Evolutionary conservation across 2,113 vertebrate species (phyloP).

Genomic region (Gavia stellata): DNA sequence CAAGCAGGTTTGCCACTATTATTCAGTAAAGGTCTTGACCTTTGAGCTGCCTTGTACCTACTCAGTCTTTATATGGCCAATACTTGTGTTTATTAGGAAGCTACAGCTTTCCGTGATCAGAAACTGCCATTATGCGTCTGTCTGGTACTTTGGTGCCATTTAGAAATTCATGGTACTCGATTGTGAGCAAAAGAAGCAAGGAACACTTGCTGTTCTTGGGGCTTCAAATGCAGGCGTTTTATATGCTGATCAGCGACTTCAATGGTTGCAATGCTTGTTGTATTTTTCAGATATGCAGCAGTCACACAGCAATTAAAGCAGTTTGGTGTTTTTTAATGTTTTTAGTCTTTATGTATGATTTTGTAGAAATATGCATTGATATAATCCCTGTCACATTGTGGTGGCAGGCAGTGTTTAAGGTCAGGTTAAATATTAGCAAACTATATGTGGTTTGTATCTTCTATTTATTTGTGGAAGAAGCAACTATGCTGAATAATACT

Average conservation of each 20-base stretch:
- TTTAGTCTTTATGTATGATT: not conserved
- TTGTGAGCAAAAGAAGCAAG: not conserved
- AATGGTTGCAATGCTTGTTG: not conserved
- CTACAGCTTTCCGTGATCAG: not conserved
- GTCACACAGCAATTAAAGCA: not conserved
- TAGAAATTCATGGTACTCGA: not conserved
- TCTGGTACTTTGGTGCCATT: not conserved
- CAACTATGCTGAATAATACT: not conserved
- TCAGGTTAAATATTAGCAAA: conserved; percentile 5
- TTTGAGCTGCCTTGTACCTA: not conserved
- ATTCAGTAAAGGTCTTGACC: not conserved
- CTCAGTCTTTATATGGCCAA: not conserved
- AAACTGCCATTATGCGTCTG: not conserved
- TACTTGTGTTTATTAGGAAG: not conserved
- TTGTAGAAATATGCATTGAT: not conserved
- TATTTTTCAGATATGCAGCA: not conserved
- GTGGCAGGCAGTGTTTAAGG: not conserved
- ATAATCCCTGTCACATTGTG: not conserved
- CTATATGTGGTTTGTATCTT: not conserved
- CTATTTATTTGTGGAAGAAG: not conserved
- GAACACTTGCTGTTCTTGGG: not conserved
- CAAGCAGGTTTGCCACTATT: not conserved
- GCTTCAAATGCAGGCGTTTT: not conserved
- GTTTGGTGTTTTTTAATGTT: not conserved
- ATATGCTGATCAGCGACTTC: not conserved